Evolutionary conservation across 2,113 vertebrate species (phyloP), one percentile per base, ranked within the genome.

Genomic region (Gopherus flavomarginatus): DNA sequence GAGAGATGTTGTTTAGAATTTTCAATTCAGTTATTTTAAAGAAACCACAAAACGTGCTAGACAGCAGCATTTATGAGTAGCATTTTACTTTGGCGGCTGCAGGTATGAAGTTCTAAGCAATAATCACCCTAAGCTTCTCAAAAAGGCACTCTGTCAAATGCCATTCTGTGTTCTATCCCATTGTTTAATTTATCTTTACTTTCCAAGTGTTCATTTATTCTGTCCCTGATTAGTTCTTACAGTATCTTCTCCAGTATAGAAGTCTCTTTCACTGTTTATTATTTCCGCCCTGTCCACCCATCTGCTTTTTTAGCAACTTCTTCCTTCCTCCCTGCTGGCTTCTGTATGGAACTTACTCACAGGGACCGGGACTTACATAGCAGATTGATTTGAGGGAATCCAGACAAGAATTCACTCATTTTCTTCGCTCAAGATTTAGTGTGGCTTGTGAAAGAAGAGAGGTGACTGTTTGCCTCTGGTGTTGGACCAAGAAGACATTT

Each of bases 321-420:
- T 97, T 97, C 90, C 72, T 96, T 96, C 89, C 50, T 97, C 5
- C 42, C 16, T 22, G 75, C 50, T 92, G 81, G 35, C 93, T 96
- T 93, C 89, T 92, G 42, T 59, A 17, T 83, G 62, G 83, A 96
- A 72, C 3, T 16, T 49, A 14, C 4, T 77, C 53, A 21, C 8
- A 84, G 16, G 47, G 59, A 91, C n/a, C 11, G 81, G 38, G 87
- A 49, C 4, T 81, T 94, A 62, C 14, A 88, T 53, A 49, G 75
- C 87, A 52, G 3, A 81, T 91, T 88, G 90, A 69, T 50, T 94
- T 94, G 38, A 47, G 83, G 26, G n/a, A 82, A 90, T 14, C 27
- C 26, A 85, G 19, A 88, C 29, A 84, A 81, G 11, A 50, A 35
- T 42, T 94, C 93, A 3, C 35, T 83, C 57, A 2, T 84, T 94